Percentiles rank a stretch among this genome's conserved stretches.
Conservation (phyloP, 2,888 invertebrate genomes). For the Lepetodrilus schrolli region DNA sequence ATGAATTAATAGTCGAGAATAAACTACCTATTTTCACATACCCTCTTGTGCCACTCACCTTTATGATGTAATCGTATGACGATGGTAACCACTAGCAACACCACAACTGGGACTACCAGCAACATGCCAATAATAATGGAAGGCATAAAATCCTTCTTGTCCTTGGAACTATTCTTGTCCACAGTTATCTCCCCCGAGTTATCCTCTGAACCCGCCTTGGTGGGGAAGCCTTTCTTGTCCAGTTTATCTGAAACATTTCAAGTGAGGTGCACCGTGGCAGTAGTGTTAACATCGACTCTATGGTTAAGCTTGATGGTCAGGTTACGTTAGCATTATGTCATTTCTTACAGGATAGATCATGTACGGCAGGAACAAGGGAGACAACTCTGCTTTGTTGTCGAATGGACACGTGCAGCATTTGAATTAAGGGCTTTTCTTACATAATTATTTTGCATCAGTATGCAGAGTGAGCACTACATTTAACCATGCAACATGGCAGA, state of each 20-base stretch:
- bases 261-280: neutral
- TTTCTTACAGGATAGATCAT: no score
- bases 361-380: no score
- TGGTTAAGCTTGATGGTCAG: neutral
- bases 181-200: neutral
- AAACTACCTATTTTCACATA: no score
- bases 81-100: constrained; percentile 72
- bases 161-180: neutral
- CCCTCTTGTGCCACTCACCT: constrained; percentile 71
- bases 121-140: constrained; percentile 74
- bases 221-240: constrained; percentile 1
- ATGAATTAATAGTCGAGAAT: no score
- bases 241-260: neutral
- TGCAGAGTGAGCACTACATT: neutral
- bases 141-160: constrained; percentile 58
- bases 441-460: neutral
- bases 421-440: neutral
- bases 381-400: no score
- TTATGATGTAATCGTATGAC: constrained; percentile 71
- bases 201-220: neutral
- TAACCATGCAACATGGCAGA: neutral
- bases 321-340: neutral
- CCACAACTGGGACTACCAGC: constrained; percentile 74
- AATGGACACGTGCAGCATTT: no score
- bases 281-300: neutral